Percentiles rank a stretch among this genome's conserved stretches.
These are phyloP conservation scores for Caenorhabditis becei DNA, from an alignment of 2,888 invertebrate genomes.

Conservation along the genomic window DNA sequence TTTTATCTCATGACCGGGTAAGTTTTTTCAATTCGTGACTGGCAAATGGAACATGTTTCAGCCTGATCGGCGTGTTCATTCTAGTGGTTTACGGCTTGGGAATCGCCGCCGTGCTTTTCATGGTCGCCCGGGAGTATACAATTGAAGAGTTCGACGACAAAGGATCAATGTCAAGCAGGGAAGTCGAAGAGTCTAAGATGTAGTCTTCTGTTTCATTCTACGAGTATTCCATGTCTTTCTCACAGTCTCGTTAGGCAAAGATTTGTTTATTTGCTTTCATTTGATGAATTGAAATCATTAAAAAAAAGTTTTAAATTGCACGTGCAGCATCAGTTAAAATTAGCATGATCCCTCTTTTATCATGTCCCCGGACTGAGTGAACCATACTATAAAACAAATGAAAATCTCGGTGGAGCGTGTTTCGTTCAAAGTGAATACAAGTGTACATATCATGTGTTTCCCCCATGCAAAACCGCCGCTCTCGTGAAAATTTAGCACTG, in stretches of 20 bases:
- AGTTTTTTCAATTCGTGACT: constrained; percentile 24
- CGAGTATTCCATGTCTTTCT: constrained; percentile 21
- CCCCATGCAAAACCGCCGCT: neutral
- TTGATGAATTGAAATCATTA: too few relatives aligned
- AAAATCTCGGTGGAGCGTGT: too few relatives aligned
- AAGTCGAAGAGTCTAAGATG: constrained; percentile 50
- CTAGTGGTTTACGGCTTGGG: constrained; percentile 66
- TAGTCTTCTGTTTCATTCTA: constrained; percentile 1
- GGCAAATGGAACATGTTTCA: constrained; percentile 58
- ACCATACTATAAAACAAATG: too few relatives aligned
- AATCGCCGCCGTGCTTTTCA: constrained; percentile 68
- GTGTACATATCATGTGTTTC: too few relatives aligned
- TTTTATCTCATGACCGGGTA: constrained; percentile 71
- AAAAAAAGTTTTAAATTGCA: too few relatives aligned
- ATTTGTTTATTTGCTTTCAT: neutral
- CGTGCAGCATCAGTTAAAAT: too few relatives aligned
- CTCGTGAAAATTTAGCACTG: neutral
- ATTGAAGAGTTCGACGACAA: constrained; percentile 29
- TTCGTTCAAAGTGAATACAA: too few relatives aligned
- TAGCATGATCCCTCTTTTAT: too few relatives aligned
- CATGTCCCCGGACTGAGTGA: too few relatives aligned
- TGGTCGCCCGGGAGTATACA: constrained; percentile 62
- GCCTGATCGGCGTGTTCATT: constrained; percentile 64
- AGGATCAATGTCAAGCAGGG: constrained; percentile 1
- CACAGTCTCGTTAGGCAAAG: constrained; percentile 1